These are phyloP conservation scores for Dendrophyllia cribrosa DNA, from an alignment of 64 coral and sea anemone species.

Conservation along the genomic window DNA sequence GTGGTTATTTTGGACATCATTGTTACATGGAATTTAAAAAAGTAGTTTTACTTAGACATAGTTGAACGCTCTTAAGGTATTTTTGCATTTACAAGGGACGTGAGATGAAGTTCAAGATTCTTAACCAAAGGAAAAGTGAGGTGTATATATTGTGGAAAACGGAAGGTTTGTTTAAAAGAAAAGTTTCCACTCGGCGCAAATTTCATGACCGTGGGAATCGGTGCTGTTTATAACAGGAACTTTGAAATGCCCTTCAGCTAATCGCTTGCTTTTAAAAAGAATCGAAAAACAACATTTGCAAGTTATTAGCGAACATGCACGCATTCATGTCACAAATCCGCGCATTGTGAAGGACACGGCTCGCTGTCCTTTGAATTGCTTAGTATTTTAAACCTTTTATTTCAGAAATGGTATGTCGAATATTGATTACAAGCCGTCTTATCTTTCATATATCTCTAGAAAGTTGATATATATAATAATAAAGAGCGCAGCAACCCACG, in stretches of 20 bases:
- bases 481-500: no score
- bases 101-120: neutral
- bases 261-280: neutral
- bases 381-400: no score
- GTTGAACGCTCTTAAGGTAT: neutral
- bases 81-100: neutral
- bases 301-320: no score
- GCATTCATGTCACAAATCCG: no score
- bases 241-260: conserved; percentile 19
- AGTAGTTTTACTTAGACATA: conserved; percentile 34
- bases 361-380: no score
- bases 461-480: no score
- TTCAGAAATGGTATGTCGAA: no score
- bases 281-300: neutral
- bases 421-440: no score
- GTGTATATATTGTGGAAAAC: neutral
- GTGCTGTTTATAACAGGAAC: conserved; percentile 7
- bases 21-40: conserved; percentile 12
- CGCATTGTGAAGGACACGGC: no score
- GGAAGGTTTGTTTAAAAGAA: neutral
- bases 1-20: neutral
- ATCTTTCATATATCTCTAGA: no score
- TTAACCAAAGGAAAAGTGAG: neutral
- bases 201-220: conserved; percentile 7
- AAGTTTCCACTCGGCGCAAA: neutral